Percentiles rank a stretch among this genome's conserved stretches.
These are phyloP conservation scores for Galerucella calmariensis DNA, from an alignment of 2,888 invertebrate genomes.

Conservation along the genomic window DNA sequence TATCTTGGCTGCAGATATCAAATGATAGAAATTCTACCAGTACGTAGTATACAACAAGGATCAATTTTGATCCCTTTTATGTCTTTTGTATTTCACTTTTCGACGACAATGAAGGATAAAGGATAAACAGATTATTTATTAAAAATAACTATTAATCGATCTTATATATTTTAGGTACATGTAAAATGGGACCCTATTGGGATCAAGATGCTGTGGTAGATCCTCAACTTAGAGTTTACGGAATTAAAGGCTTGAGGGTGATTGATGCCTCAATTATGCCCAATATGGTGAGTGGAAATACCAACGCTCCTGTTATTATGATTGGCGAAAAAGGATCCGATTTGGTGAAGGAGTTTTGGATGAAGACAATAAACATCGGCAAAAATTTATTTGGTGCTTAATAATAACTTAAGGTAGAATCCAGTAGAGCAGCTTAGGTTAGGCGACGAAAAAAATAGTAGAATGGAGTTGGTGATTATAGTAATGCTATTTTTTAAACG, in stretches of 20 bases:
- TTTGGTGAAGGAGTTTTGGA: constrained; percentile 87
- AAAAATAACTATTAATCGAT: too few species aligned
- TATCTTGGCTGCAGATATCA: too few species aligned
- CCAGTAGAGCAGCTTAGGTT: neutral
- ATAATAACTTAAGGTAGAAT: neutral
- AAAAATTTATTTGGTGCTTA: constrained; percentile 31
- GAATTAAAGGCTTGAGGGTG: constrained; percentile 81
- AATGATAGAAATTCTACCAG: too few species aligned
- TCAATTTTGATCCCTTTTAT: too few species aligned
- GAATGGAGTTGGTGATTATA: too few species aligned
- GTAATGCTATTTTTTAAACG: too few species aligned
- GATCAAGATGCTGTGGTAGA: constrained; percentile 87
- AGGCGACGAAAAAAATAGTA: too few species aligned
- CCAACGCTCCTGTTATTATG: constrained; percentile 90
- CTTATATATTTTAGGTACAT: constrained; percentile 71
- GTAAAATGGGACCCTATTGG: constrained; percentile 91
- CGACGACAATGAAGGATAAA: too few species aligned
- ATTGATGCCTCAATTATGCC: constrained; percentile 91
- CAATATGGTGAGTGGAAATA: constrained; percentile 85
- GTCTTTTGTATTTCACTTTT: too few species aligned
- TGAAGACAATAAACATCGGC: constrained; percentile 63
- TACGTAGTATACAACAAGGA: too few species aligned
- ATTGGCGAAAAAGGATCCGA: constrained; percentile 91
- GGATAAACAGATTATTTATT: too few species aligned
- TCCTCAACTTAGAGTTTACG: constrained; percentile 81